phyloP scores from a whole-genome alignment of 1,140 invertebrate species.

The Apis mellifera region Amel_HAv3.1 CM009943.2:3511001-3511500 shows the following conservation, averaged over 20 bases:
- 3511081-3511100: not conserved
- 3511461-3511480: slow-evolving; percentile 16
- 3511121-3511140: slow-evolving; percentile 37
- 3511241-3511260: not conserved
- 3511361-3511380: slow-evolving; percentile 5
- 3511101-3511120: not conserved
- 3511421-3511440: slow-evolving; percentile 8
- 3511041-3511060: no score
- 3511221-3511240: not conserved
- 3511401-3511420: slow-evolving; percentile 31
- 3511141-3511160: slow-evolving; percentile 44
- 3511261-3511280: not conserved
- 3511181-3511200: not conserved
- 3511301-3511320: slow-evolving; percentile 21
- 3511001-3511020: not conserved
- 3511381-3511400: not conserved
- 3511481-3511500: slow-evolving; percentile 26
- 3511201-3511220: not conserved
- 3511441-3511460: slow-evolving; percentile 27
- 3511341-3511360: not conserved
- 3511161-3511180: not conserved
- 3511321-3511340: not conserved
- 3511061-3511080: not conserved
- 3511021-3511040: slow-evolving; percentile 37
- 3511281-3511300: not conserved